Evolutionary conservation across 2,888 invertebrate genomes (phyloP), one percentile per base, ranked within the genome.

Genomic region (Flexamia atlantica): DNA sequence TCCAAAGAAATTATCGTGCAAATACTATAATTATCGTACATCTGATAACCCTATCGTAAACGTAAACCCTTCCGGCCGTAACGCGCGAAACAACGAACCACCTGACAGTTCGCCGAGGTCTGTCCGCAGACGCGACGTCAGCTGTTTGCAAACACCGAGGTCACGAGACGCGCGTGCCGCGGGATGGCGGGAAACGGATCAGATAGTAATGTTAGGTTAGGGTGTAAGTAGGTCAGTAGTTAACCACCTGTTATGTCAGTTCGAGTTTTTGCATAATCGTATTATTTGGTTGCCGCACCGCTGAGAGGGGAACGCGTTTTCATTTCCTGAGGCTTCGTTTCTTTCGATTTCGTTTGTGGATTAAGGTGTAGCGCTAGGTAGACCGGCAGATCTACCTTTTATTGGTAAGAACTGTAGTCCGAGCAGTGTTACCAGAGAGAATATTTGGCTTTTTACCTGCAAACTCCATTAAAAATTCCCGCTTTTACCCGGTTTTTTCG

Each of bases 191-290:
- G 28, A 64, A 64, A 64, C 64, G 64, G 64, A 30, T 64, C 64
- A 17, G 30, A 64, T 30, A 30, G 64, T 64, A 64, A 64, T 64
- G 64, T 64, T 64, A 64, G 64, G 64, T 64, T 64, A 64, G 64
- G 30, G 20, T n/a, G 28, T 64, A 64, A 28, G 64, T 64, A 30
- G 64, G 64, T 64, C 64, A 64, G 64, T 64, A 64, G 64, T 30
- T 53, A 64, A 64, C 64, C 28, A 64, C 64, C 64, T 64, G 64
- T 64, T 64, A 57, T 57, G 57, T 57, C 23, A 57, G 46, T 46
- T 46, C 17, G 5, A 30, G 64, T 12, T 30, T 57, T 64, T 64
- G 64, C 64, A 64, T 64, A 64, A 64, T 64, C 30, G 23, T 64
- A 12, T 17, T 64, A 64, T 64, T 64, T 17, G 28, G 28, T 28